Base-by-base conservation (phyloP, 2,888 invertebrate species). In the Chrysodeixis includens region DNA sequence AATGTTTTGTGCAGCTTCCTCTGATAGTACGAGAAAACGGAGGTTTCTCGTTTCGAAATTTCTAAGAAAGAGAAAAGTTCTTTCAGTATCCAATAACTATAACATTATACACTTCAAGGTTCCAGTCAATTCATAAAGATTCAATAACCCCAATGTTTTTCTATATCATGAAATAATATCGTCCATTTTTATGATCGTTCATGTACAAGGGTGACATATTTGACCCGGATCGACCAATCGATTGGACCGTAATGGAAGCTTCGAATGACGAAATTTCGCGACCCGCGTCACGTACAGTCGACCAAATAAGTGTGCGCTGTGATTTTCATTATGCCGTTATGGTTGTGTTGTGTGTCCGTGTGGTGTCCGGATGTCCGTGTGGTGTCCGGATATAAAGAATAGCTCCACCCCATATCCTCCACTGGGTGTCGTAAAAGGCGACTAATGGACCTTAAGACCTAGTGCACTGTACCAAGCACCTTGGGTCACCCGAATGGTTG, bases 251-350 rank as follows among this genome's bases (percentile, higher is more conserved):
- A 78, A 75, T 73, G 76, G 73, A 78, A 66, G 69, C 74, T 78
- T 52, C 51, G 64, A 64, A 76, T 74, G 71, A 74, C 76, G 74
- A 76, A 82, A 78, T 78, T 82, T 80, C 80, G 72, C 71, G 53
- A 85, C 78, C 81, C 86, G 61, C 68, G 76, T 87, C 87, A 87
- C 87, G 87, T 87, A 77, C 76, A 73, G 64, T 71, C 53, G 76
- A 78, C 85, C 78, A 77, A 84, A 85, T 86, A 85, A 86, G 83
- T 79, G 78, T 71, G 78, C 71, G 67, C 83, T 70, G 82, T 85
- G 86, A 87, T 86, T 87, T 87, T 86, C 85, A 87, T 86, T 85
- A 86, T 79, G 73, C 58, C 64, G 64, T 74, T 75, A 79, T 69
- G 66, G 66, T 71, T 77, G 63, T 62, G 77, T 79, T 68, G 79